Percentiles rank a stretch among this genome's conserved stretches.
These are phyloP conservation scores for Diadromus collaris DNA, from an alignment of 2,888 invertebrate genomes.

Conservation along the genomic window DNA sequence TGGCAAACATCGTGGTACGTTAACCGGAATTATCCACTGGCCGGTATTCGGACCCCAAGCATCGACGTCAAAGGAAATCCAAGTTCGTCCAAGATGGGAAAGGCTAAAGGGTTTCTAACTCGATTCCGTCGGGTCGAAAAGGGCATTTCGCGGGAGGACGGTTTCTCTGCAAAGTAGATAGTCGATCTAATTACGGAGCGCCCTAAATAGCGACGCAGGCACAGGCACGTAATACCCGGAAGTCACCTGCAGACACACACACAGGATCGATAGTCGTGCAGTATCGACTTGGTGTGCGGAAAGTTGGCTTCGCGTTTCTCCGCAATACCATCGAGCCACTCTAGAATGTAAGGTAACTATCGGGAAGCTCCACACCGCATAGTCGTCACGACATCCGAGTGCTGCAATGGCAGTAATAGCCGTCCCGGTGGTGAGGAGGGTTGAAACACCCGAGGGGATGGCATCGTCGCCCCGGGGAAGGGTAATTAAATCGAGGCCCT, in stretches of 20 bases:
- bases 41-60: no score
- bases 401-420: slow-evolving; percentile 38
- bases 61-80: not conserved
- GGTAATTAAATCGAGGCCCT: slow-evolving; percentile 62
- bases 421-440: slow-evolving; percentile 25
- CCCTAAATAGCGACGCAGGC: slow-evolving; percentile 21
- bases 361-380: slow-evolving; percentile 33
- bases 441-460: slow-evolving; percentile 53
- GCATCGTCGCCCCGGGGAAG: slow-evolving; percentile 55
- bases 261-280: slow-evolving; percentile 8
- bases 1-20: no score
- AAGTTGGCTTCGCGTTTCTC: slow-evolving; percentile 3
- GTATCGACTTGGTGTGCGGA: not conserved
- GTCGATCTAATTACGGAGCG: slow-evolving; percentile 30
- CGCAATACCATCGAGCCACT: slow-evolving; percentile 23
- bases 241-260: not conserved
- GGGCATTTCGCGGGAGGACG: not conserved
- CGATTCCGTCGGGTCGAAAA: not conserved
- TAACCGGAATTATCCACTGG: not conserved
- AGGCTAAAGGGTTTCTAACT: not conserved
- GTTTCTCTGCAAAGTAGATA: slow-evolving; percentile 1
- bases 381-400: slow-evolving; percentile 53
- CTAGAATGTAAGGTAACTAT: slow-evolving; percentile 47
- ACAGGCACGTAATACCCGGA: not conserved
- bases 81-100: not conserved